Conservation (phyloP, 92 coral and sea anemone genomes). For the Phenganax stokvisi region DNA sequence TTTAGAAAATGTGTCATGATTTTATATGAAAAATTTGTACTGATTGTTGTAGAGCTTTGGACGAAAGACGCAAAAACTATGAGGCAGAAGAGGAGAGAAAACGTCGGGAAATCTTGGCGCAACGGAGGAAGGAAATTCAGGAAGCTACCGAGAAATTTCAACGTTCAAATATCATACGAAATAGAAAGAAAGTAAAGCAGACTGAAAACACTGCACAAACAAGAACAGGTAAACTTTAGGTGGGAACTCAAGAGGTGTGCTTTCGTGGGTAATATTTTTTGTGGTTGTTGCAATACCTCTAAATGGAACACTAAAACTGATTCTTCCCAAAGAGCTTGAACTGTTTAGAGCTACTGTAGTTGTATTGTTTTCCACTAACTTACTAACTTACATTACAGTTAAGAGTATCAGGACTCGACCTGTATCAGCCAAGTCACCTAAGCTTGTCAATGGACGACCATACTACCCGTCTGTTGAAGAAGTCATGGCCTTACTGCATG, state of each 20-base stretch:
- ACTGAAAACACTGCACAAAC: conserved; percentile 3
- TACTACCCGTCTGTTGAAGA: conserved; percentile 42
- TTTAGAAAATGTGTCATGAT: neutral
- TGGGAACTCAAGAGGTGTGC: no score
- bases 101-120: conserved; percentile 68
- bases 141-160: conserved; percentile 89
- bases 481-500: conserved; percentile 38
- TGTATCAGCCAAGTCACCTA: neutral
- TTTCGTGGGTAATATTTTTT: no score
- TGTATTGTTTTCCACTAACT: no score
- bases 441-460: conserved; percentile 20
- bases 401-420: conserved; percentile 3
- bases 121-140: conserved; percentile 65
- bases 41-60: conserved; percentile 57
- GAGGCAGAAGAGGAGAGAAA: conserved; percentile 68
- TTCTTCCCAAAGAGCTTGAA: no score
- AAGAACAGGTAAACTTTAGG: neutral
- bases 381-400: neutral
- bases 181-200: conserved; percentile 1
- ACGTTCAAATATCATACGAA: conserved; percentile 41
- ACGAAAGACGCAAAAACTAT: conserved; percentile 62
- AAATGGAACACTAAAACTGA: no score
- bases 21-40: neutral
- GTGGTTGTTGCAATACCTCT: no score
- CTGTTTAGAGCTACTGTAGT: no score